Evolutionary conservation across 1,140 invertebrate genomes (phyloP).

Genomic region (Carcinoscorpius rotundicauda): DNA sequence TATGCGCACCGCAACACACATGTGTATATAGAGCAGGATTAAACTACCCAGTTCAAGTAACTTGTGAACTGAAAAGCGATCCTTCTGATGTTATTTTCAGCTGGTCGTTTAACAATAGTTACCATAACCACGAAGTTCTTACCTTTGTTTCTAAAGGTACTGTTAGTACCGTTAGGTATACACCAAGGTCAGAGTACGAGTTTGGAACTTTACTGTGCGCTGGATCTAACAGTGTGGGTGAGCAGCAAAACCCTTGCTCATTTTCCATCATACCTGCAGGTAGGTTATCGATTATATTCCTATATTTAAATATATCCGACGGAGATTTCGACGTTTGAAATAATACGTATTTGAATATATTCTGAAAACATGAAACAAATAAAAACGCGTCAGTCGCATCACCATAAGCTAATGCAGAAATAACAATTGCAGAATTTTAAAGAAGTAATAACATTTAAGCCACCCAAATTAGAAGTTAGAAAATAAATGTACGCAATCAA

Average conservation of each 20-base stretch:
- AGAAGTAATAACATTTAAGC: no score
- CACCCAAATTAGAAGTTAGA: no score
- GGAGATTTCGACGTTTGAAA: no score
- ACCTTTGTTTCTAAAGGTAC: conserved; percentile 39
- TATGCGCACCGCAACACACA: conserved; percentile 64
- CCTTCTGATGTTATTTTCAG: conserved; percentile 61
- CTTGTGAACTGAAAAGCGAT: conserved; percentile 77
- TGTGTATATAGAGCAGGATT: conserved; percentile 76
- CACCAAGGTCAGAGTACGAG: conserved; percentile 47
- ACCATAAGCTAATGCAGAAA: no score
- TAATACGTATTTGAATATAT: no score
- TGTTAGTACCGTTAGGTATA: conserved; percentile 51
- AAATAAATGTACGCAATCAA: no score
- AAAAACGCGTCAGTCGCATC: no score
- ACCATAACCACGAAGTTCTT: conserved; percentile 56
- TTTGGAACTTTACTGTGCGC: conserved; percentile 44
- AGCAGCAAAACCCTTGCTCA: conserved; percentile 20
- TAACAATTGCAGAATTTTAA: no score
- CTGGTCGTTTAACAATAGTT: conserved; percentile 87
- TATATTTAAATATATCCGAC: no score
- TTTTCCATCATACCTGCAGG: conserved; percentile 25
- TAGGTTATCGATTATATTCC: neutral
- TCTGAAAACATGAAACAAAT: no score
- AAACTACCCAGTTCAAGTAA: conserved; percentile 73
- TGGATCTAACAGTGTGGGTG: conserved; percentile 21